phyloP scores from a whole-genome alignment of 2,113 vertebrate species.

The Chrysochloris asiatica region DNA sequence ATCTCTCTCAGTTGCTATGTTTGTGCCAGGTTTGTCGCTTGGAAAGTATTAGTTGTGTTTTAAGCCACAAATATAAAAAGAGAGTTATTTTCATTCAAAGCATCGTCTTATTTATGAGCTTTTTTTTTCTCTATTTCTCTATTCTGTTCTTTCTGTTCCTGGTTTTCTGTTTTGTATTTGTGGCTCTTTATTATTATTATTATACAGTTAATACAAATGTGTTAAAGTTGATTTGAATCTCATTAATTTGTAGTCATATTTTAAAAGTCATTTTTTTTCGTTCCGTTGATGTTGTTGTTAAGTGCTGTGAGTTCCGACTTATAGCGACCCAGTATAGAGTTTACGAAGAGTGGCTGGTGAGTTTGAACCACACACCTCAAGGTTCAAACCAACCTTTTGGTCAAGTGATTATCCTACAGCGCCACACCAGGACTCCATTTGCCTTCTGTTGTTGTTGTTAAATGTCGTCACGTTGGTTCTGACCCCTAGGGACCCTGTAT shows the following conservation, averaged over 20 bases:
- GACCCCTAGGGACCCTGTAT: no score
- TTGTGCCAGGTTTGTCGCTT: slow-evolving; percentile 65
- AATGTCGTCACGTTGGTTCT: no score
- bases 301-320: no score
- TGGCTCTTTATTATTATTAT: slow-evolving; percentile 37
- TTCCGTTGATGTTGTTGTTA: no score
- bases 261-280: slow-evolving; percentile 41
- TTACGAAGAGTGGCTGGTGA: no score
- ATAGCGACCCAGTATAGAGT: no score
- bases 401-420: no score
- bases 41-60: slow-evolving; percentile 64
- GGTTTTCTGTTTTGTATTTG: background rate
- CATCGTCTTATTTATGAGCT: slow-evolving; percentile 52
- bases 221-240: slow-evolving; percentile 55
- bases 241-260: background rate
- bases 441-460: no score
- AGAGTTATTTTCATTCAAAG: slow-evolving; percentile 69
- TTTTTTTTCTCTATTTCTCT: background rate
- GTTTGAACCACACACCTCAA: no score
- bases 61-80: slow-evolving; percentile 57
- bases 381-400: no score
- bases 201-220: slow-evolving; percentile 53
- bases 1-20: slow-evolving; percentile 52
- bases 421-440: no score
- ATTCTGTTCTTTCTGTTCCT: slow-evolving; percentile 60